phyloP scores from a whole-genome alignment of 2,888 invertebrate species.

The Hydroisotoma schaefferi region DNA sequence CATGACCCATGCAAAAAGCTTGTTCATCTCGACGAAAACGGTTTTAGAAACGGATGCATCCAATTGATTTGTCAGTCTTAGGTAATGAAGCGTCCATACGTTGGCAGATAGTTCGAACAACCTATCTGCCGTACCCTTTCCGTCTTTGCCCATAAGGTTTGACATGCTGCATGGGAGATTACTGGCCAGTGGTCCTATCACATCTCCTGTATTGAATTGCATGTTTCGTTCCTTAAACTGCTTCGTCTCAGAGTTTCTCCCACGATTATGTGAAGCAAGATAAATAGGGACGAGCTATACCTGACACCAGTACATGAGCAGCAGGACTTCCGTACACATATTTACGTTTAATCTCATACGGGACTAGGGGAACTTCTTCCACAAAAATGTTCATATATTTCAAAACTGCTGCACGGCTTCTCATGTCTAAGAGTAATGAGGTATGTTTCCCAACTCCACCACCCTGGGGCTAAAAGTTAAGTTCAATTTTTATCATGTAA shows the following conservation, averaged over 20 bases:
- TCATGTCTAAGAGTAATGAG: conserved; percentile 57
- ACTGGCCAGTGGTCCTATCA: conserved; percentile 56
- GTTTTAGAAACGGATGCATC: conserved; percentile 50
- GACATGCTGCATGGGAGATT: conserved; percentile 50
- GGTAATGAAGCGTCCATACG: conserved; percentile 57
- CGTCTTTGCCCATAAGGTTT: conserved; percentile 53
- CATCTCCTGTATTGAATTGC: conserved; percentile 54
- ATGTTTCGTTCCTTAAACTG: neutral
- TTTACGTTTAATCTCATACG: conserved; percentile 55
- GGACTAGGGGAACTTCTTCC: conserved; percentile 57
- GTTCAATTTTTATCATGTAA: neutral
- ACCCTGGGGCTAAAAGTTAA: conserved; percentile 54
- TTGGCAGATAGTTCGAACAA: conserved; percentile 59
- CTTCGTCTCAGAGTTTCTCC: too few relatives aligned
- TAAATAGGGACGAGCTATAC: too few relatives aligned
- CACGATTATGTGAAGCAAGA: too few relatives aligned
- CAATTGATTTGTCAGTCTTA: conserved; percentile 57
- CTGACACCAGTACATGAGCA: conserved; percentile 55
- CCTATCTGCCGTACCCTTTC: conserved; percentile 56
- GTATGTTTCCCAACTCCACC: conserved; percentile 57
- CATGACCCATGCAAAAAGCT: conserved; percentile 51
- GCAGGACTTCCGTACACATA: conserved; percentile 58
- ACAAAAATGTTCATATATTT: conserved; percentile 57
- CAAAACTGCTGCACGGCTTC: conserved; percentile 55
- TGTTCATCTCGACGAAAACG: conserved; percentile 52